Base-by-base conservation (phyloP, 2,797 vertebrate species). In the Nannoperca australis region DNA sequence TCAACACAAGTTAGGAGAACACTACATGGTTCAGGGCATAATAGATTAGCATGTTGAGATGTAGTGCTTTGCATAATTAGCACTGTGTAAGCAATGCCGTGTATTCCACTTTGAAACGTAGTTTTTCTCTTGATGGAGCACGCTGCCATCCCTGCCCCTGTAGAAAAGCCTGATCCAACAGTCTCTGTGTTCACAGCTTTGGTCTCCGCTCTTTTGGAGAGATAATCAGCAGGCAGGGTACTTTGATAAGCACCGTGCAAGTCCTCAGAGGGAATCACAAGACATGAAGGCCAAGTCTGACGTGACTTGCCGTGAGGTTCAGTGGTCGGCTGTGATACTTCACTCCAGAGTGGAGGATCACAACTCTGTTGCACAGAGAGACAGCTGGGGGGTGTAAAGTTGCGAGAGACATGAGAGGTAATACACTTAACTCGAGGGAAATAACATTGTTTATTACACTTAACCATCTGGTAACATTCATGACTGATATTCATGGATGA, bases 161-260 rank as follows among this genome's bases (percentile, higher is more conserved):
- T 58, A 59, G 70, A 51, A 67, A 73, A 71, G 61, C 50, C 53
- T 55, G 63, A 81, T 70, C 79, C 81, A 73, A 65, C 50, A 17
- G 32, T 65, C 67, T 71, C 54, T 76, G 50, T 47, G 68, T 62
- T 82, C 66, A 56, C 34, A 51, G 66, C 72, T 74, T 79, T 68
- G 73, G 75, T 67, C 68, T 63, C 36, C 20, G 45, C 49, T 49
- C 63, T 85, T 85, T 79, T 56, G 55, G 67, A 60, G 73, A 70
- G 62, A 74, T 81, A 70, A 81, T 85, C 77, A 81, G 55, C 79
- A 68, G 73, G 50, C 50, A 6, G 36, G 67, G 51, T 56, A 63
- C 85, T 89, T 80, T 77, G 79, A 88, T 84, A 89, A 83, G 62
- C 59, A 51, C 75, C 18, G 70, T 40, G 47, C 36, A 55, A 70